Evolutionary conservation across 2,113 vertebrate species (phyloP).

Genomic region (Cnemophilus loriae): DNA sequence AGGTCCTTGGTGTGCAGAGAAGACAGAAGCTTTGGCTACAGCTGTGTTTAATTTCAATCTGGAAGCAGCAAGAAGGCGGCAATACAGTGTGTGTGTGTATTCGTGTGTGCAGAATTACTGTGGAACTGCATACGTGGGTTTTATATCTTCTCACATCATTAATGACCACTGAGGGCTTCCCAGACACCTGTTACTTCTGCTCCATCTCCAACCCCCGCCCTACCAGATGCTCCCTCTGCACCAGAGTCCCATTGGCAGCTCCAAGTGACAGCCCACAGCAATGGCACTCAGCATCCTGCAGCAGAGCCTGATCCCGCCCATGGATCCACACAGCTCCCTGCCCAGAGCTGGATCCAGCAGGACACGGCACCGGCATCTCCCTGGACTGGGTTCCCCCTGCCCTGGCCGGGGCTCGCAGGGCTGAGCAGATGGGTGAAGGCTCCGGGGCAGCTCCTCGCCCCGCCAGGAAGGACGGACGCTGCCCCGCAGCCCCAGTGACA

Average conservation of each 20-base stretch:
- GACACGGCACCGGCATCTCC: accelerated
- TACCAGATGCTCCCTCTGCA: not conserved
- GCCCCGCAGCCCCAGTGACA: accelerated
- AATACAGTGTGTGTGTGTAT: not conserved
- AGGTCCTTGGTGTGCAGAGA: not conserved
- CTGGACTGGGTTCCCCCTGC: not conserved
- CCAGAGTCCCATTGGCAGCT: not conserved
- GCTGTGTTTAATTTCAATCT: not conserved
- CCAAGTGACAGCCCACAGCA: accelerated
- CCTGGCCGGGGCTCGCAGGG: accelerated
- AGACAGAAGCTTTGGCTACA: not conserved
- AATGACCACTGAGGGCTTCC: not conserved
- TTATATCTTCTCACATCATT: not conserved
- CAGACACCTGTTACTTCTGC: accelerated
- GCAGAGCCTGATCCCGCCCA: accelerated
- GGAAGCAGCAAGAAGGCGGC: not conserved
- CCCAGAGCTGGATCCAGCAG: not conserved
- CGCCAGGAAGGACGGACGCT: accelerated
- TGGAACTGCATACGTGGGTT: accelerated
- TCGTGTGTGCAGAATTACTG: not conserved
- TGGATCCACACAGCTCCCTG: accelerated
- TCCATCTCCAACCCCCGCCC: not conserved
- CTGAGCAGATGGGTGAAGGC: accelerated
- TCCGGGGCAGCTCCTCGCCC: not conserved
- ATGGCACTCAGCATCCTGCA: accelerated